Evolutionary conservation across 2,113 vertebrate genomes (phyloP), one percentile per base, ranked within the genome.

Genomic region (Herpetotheres cachinnans): DNA sequence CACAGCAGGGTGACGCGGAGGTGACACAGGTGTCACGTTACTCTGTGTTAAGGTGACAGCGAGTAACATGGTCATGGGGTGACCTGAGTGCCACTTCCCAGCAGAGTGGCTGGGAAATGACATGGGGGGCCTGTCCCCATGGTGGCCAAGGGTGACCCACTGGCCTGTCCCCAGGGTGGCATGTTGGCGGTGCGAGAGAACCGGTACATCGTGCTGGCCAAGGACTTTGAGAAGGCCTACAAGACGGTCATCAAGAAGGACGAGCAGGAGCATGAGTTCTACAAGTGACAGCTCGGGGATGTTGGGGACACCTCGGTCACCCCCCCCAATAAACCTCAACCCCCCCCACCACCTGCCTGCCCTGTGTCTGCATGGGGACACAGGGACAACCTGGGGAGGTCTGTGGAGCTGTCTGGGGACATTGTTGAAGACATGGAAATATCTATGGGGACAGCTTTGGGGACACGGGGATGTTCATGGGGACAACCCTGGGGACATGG

Each of bases 201-300:
- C 97, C 97, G 99, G 25, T 99, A 99, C 96, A 99, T 99, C 15
- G 99, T 99, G 70, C 92, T 99, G 97, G 99, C 99, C 91, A 99
- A 99, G 97, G 99, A 99, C 97, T 99, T 99, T 5, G 99, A 99
- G 94, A 99, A 99, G 85, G 99, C 99, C 1, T 99, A 99, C 96
- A 99, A 99, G 97, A 99, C 99, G 0, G 99, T 99, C 90, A 99
- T 99, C 98, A 99, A 99, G 97, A 99, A 99, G 95, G 99, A 99
- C 3, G 99, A 99, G 82, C 99, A 99, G 95, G 99, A 99, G 90
- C 99, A 99, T 8, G 99, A 99, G 92, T 99, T 99, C 98, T 99
- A 99, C 98, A 99, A 99, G 92, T 99, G 99, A 98, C 46, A 6
- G 16, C 13, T 22, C n/a, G n/a, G n/a, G n/a, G n/a, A n/a, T n/a